These are phyloP conservation scores for Slavum lentiscoides DNA, from an alignment of 2,888 invertebrate species.

Conservation along the genomic window DNA sequence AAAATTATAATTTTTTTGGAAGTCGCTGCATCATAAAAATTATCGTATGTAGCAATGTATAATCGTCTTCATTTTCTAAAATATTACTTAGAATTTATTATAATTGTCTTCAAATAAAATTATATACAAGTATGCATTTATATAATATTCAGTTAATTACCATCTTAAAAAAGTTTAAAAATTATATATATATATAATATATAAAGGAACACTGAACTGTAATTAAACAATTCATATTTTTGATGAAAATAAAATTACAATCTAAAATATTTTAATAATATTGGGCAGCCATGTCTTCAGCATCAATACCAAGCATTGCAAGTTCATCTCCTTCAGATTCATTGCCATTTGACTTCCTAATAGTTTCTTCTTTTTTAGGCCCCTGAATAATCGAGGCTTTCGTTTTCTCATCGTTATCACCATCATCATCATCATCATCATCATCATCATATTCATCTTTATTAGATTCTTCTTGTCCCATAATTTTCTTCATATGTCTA, in stretches of 20 bases:
- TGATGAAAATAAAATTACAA: conserved; percentile 57
- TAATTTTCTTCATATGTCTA: conserved; percentile 66
- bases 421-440: conserved; percentile 42
- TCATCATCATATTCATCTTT: conserved; percentile 34
- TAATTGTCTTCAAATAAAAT: background rate
- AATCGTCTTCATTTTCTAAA: too few species aligned
- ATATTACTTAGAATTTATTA: too few species aligned
- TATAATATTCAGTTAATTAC: background rate
- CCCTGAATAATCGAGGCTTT: conserved; percentile 7
- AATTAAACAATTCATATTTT: background rate
- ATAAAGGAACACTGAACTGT: conserved; percentile 17
- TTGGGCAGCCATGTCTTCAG: conserved; percentile 72
- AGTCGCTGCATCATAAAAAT: too few species aligned
- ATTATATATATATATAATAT: background rate
- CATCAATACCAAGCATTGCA: conserved; percentile 84
- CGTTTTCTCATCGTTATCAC: conserved; percentile 36
- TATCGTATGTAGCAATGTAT: too few species aligned
- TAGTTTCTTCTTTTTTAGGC: conserved; percentile 45
- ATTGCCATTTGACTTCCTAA: conserved; percentile 47
- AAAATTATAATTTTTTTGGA: too few species aligned
- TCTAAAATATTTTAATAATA: conserved; percentile 58
- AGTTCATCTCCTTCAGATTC: conserved; percentile 64
- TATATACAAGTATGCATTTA: conserved; percentile 5
- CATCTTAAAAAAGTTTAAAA: conserved; percentile 11
- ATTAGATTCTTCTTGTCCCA: conserved; percentile 58